phyloP scores from a whole-genome alignment of 2,797 vertebrate species.

The Urosaurus nigricauda region DNA sequence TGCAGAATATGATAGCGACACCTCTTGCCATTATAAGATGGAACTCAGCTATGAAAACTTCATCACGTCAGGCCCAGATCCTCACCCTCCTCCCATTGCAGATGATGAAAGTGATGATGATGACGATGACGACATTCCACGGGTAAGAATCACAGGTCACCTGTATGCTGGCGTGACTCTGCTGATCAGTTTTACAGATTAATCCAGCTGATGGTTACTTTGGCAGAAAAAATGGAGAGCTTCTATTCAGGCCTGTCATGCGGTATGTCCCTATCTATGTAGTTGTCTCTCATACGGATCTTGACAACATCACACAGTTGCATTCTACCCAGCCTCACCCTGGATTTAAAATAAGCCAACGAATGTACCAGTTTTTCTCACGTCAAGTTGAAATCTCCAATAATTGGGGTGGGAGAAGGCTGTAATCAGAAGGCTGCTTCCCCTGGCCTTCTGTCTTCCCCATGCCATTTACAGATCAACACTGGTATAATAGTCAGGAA shows the following conservation, averaged over 20 bases:
- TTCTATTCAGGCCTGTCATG: not conserved
- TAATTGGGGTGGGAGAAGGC: not conserved
- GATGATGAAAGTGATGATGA: conserved; percentile 98
- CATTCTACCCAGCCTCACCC: not conserved
- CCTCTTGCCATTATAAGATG: conserved; percentile 94
- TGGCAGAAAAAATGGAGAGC: not conserved
- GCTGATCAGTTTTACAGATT: not conserved
- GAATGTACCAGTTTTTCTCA: not conserved
- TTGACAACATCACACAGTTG: not conserved
- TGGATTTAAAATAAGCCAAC: not conserved
- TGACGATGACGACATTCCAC: conserved; percentile 93
- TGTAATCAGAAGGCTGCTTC: not conserved
- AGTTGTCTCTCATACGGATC: not conserved
- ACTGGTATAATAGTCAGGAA: not conserved
- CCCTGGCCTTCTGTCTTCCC: not conserved
- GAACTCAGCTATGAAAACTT: conserved; percentile 97
- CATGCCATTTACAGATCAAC: not conserved
- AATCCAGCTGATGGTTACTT: not conserved
- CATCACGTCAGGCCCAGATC: conserved; percentile 93
- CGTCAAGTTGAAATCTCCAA: not conserved
- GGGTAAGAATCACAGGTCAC: conserved; percentile 78
- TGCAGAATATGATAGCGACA: conserved; percentile 95
- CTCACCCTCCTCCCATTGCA: conserved; percentile 92
- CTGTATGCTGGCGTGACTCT: not conserved
- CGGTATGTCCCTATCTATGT: no score